Conservation (phyloP, 2,888 invertebrate genomes). For the Dryadula phaetusa region DNA sequence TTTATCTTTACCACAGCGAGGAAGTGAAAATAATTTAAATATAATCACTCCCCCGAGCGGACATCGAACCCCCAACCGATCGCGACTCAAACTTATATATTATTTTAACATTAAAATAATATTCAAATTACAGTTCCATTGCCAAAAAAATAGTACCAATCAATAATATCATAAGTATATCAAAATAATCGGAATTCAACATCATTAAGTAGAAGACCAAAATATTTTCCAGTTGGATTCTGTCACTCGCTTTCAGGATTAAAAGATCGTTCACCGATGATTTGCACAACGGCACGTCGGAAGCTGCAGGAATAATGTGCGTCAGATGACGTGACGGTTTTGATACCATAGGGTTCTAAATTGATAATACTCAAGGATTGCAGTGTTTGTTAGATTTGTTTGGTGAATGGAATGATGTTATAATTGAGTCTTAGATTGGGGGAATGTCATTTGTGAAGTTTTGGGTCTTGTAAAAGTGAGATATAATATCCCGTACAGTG, state of each 20-base stretch:
- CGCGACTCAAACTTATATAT: too few species aligned
- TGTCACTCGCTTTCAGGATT: slow-evolving; percentile 51
- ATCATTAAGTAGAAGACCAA: slow-evolving; percentile 38
- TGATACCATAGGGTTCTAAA: slow-evolving; percentile 65
- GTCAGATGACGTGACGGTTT: slow-evolving; percentile 59
- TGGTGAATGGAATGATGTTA: neutral
- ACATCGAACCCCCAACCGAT: too few species aligned
- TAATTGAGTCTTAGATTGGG: neutral
- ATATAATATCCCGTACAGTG: too few species aligned
- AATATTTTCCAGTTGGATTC: slow-evolving; percentile 51
- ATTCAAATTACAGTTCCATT: too few species aligned
- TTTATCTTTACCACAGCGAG: too few species aligned
- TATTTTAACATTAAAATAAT: too few species aligned
- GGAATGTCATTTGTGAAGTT: neutral
- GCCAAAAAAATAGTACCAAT: neutral
- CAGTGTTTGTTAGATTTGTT: slow-evolving; percentile 28
- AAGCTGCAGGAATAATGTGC: slow-evolving; percentile 66
- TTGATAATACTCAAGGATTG: slow-evolving; percentile 63
- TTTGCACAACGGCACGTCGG: slow-evolving; percentile 54
- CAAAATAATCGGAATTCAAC: neutral
- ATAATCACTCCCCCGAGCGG: too few species aligned
- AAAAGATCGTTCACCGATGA: slow-evolving; percentile 48
- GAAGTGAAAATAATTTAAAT: too few species aligned
- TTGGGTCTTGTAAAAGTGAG: too few species aligned
- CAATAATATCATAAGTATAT: neutral